Conservation (phyloP, 2,888 invertebrate species). For the Brenthis daphne region DNA sequence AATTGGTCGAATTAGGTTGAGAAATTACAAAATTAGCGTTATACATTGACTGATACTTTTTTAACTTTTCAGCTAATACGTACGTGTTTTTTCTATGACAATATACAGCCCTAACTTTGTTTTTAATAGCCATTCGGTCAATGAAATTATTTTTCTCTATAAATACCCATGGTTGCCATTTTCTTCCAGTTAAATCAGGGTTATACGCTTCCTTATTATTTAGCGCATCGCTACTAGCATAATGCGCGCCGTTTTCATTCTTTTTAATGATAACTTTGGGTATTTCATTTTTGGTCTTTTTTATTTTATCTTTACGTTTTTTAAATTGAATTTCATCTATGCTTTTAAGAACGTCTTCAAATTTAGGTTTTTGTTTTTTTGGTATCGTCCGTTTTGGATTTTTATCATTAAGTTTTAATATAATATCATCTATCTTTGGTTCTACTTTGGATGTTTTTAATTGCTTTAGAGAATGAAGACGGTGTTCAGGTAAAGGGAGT, state of each 20-base stretch:
- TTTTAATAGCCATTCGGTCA: slow-evolving; percentile 73
- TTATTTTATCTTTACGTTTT: slow-evolving; percentile 68
- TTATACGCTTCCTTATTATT: slow-evolving; percentile 56
- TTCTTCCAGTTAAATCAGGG: slow-evolving; percentile 75
- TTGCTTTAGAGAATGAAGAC: slow-evolving; percentile 68
- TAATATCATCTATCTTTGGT: slow-evolving; percentile 52
- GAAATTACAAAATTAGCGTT: slow-evolving; percentile 71
- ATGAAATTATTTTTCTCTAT: slow-evolving; percentile 71
- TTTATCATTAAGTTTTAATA: slow-evolving; percentile 48
- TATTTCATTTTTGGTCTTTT: slow-evolving; percentile 63
- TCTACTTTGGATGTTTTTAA: slow-evolving; percentile 66
- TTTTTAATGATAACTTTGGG: slow-evolving; percentile 80
- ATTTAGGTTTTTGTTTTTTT: slow-evolving; percentile 75
- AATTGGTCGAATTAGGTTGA: slow-evolving; percentile 58
- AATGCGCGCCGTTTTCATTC: slow-evolving; percentile 73
- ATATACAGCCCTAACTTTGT: slow-evolving; percentile 67
- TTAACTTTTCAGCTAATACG: slow-evolving; percentile 68
- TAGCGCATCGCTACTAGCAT: slow-evolving; percentile 70
- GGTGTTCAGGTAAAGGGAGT: slow-evolving; percentile 70
- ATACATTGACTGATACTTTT: slow-evolving; percentile 69
- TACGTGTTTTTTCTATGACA: slow-evolving; percentile 67
- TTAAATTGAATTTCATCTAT: slow-evolving; percentile 76
- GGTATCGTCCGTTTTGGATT: slow-evolving; percentile 47
- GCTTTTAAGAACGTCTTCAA: slow-evolving; percentile 79
- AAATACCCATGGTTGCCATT: slow-evolving; percentile 80